A percentile compares a stretch with the other conserved stretches of the same genome.
phyloP scores from a whole-genome alignment of 2,888 invertebrate genomes.

The Ophioninae sp. region DNA sequence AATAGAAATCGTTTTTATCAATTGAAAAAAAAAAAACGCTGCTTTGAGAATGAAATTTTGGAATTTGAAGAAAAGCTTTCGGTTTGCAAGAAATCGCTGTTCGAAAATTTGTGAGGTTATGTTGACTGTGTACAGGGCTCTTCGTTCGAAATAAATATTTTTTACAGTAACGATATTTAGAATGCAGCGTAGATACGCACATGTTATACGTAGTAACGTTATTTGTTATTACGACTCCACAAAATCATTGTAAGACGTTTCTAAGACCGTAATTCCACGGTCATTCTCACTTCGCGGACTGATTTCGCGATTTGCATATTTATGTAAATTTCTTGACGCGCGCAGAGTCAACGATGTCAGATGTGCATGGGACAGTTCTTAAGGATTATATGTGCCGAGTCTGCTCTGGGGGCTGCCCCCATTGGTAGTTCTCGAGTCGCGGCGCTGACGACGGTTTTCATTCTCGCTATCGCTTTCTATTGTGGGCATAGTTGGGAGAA shows the following conservation, averaged over 20 bases:
- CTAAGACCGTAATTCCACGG: background rate
- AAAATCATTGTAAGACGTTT: background rate
- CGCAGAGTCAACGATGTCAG: no score
- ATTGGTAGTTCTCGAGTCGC: no score
- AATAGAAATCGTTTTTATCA: no score
- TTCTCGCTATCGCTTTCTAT: no score
- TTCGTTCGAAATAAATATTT: background rate
- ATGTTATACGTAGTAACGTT: background rate
- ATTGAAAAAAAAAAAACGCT: no score
- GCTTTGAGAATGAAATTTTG: no score
- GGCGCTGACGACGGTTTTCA: no score
- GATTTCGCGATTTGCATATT: background rate
- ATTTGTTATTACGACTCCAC: background rate
- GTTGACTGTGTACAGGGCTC: background rate
- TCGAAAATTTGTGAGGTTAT: background rate
- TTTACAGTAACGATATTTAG: background rate
- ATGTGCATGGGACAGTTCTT: no score
- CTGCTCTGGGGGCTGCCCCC: no score
- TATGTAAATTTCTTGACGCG: background rate
- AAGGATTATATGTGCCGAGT: no score
- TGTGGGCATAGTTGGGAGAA: no score
- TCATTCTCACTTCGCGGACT: background rate
- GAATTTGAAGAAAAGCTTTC: background rate
- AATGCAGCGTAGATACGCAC: background rate
- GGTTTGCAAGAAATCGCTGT: background rate